Evolutionary conservation across 2,797 vertebrate genomes (phyloP).

Genomic region (Falco peregrinus): DNA sequence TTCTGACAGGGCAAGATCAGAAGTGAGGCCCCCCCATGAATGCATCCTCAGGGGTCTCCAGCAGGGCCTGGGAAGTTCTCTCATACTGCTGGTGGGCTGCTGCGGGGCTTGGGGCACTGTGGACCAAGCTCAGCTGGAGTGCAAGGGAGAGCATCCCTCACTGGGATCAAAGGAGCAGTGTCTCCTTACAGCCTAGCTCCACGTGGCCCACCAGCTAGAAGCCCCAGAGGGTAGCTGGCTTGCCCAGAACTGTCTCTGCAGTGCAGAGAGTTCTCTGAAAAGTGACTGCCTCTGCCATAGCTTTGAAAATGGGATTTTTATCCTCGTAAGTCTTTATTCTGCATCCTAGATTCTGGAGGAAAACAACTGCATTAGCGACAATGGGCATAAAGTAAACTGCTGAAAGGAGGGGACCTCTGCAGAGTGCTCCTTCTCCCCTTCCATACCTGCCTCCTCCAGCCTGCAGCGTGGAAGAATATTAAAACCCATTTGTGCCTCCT

Average conservation of each 20-base stretch:
- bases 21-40: not conserved
- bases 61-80: not conserved
- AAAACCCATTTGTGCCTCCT: not conserved
- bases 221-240: not conserved
- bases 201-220: not conserved
- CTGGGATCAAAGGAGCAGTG: not conserved
- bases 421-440: not conserved
- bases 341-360: not conserved
- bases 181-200: not conserved
- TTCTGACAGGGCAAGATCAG: not conserved
- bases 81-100: not conserved
- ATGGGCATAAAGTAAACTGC: not conserved
- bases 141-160: not conserved
- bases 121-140: not conserved
- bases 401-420: not conserved
- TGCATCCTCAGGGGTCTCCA: not conserved
- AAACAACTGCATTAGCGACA: not conserved
- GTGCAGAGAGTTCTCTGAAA: not conserved
- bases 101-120: accelerated
- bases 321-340: not conserved
- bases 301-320: not conserved
- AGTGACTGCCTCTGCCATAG: not conserved
- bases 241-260: not conserved
- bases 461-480: not conserved
- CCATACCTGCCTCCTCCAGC: not conserved